Percentiles rank a stretch among this genome's conserved stretches.
These are phyloP conservation scores for Picathartes gymnocephalus DNA, from an alignment of 2,113 vertebrate genomes.

Conservation along the genomic window DNA sequence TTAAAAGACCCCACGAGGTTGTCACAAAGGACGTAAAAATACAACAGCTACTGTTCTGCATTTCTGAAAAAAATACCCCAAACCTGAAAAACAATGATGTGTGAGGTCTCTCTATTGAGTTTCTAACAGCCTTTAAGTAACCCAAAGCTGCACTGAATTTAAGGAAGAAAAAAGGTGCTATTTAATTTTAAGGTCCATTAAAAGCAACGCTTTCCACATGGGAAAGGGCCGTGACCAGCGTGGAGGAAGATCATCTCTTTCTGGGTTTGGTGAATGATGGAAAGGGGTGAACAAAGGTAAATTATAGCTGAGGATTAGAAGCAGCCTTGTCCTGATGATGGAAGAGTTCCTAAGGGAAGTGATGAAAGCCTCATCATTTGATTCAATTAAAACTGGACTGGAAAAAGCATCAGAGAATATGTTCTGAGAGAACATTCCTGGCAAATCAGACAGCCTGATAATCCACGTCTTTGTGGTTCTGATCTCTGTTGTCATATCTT, in stretches of 20 bases:
- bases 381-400: neutral
- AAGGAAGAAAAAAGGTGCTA: neutral
- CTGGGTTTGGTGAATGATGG: neutral
- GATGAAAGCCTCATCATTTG: conserved; percentile 14
- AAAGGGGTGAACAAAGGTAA: conserved; percentile 18
- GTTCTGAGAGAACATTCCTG: neutral
- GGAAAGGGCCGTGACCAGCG: neutral
- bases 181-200: conserved; percentile 33
- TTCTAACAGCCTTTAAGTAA: neutral
- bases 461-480: neutral
- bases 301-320: neutral
- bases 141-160: neutral
- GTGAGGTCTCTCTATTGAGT: conserved; percentile 12
- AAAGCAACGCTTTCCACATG: conserved; percentile 1
- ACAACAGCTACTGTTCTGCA: neutral
- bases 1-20: neutral
- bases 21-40: neutral
- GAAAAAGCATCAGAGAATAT: neutral
- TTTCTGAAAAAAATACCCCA: neutral
- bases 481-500: neutral
- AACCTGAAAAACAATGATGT: neutral
- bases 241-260: neutral
- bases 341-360: neutral
- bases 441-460: neutral
- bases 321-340: neutral